phyloP scores from a whole-genome alignment of 2,797 vertebrate genomes.

The Anguilla marmorata region DNA sequence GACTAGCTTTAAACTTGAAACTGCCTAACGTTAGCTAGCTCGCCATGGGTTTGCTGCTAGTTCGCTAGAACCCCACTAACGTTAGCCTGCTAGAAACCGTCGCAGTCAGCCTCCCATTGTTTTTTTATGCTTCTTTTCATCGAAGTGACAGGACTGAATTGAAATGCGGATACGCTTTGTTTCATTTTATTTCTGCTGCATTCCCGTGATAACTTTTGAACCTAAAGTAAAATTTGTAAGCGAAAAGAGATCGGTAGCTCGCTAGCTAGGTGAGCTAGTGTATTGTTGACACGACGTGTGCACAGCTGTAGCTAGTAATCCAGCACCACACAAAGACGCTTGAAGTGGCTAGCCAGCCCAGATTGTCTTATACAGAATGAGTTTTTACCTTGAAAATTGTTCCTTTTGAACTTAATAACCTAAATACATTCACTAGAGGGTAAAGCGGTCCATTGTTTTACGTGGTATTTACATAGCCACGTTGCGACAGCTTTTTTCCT shows the following conservation, averaged over 20 bases:
- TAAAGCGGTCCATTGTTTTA: not conserved
- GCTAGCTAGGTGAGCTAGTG: not conserved
- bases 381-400: not conserved
- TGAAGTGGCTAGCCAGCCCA: not conserved
- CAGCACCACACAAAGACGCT: conserved; percentile 12
- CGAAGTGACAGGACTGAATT: not conserved
- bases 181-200: not conserved
- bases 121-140: not conserved
- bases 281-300: conserved; percentile 17
- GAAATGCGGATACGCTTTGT: not conserved
- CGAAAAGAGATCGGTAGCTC: not conserved
- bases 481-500: not conserved
- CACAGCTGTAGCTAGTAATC: conserved; percentile 13
- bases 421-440: not conserved
- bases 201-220: not conserved
- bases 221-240: not conserved
- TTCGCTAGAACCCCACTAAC: not conserved
- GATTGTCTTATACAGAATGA: not conserved
- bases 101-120: not conserved
- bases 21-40: not conserved
- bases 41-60: not conserved
- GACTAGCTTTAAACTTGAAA: conserved; percentile 13
- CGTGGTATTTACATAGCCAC: not conserved
- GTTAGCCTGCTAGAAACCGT: not conserved
- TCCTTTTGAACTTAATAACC: not conserved